Conservation (phyloP, 2,113 vertebrate species). For the Microtus montanus region DNA sequence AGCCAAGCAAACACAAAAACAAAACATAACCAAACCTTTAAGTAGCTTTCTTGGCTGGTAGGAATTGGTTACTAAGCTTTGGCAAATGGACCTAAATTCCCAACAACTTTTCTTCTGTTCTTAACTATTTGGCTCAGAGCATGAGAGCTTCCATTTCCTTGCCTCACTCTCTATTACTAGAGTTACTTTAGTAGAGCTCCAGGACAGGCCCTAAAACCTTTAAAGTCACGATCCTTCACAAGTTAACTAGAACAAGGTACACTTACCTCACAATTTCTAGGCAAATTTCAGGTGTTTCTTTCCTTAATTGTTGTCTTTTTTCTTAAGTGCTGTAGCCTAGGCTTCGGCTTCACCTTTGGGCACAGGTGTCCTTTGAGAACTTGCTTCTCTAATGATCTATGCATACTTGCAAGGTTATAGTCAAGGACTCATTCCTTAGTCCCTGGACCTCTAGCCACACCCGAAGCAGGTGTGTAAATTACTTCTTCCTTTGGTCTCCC, state of each 20-base stretch:
- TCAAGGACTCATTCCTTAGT: constrained; percentile 58
- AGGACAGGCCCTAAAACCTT: neutral
- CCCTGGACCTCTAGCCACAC: constrained; percentile 63
- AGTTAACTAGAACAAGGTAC: constrained; percentile 19
- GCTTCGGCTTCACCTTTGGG: constrained; percentile 49
- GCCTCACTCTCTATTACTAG: neutral
- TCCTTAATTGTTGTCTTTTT: constrained; percentile 8
- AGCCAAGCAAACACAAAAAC: constrained; percentile 40
- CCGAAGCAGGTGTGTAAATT: constrained; percentile 62
- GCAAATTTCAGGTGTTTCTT: constrained; percentile 37
- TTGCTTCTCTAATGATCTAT: constrained; percentile 58
- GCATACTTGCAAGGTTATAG: constrained; percentile 47
- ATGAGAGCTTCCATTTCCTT: neutral
- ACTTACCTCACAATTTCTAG: constrained; percentile 66
- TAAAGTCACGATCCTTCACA: neutral
- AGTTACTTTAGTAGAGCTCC: constrained; percentile 5
- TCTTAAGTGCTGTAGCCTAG: constrained; percentile 43
- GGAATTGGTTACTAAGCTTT: constrained; percentile 39
- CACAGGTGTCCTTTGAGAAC: constrained; percentile 42
- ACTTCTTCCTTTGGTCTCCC: constrained; percentile 63
- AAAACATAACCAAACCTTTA: constrained; percentile 39
- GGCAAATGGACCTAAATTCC: constrained; percentile 44
- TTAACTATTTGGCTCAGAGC: neutral
- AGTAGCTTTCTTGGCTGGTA: constrained; percentile 28
- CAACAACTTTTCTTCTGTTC: neutral